Conservation (phyloP, 2,888 invertebrate species). For the Drosophila greeni region DNA sequence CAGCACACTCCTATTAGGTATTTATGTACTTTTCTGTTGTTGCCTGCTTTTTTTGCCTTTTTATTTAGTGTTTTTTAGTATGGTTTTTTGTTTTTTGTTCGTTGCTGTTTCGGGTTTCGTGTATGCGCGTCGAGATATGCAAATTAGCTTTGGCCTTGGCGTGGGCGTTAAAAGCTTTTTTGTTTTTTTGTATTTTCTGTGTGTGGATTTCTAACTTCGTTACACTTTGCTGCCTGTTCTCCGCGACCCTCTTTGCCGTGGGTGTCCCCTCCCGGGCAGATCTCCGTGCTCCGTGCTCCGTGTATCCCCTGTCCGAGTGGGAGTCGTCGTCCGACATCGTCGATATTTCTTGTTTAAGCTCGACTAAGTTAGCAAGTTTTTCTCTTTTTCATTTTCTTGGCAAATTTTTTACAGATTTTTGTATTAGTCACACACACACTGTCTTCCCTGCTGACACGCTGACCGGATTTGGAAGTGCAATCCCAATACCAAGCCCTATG, state of each 20-base stretch:
- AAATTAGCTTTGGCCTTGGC: conserved; percentile 71
- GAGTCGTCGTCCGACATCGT: conserved; percentile 32
- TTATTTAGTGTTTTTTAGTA: conserved; percentile 8
- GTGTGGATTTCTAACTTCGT: conserved; percentile 68
- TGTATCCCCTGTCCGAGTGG: conserved; percentile 35
- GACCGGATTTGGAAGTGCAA: conserved; percentile 49
- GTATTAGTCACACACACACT: conserved; percentile 57
- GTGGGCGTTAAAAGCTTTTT: conserved; percentile 69
- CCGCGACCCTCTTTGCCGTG: conserved; percentile 24
- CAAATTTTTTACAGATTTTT: conserved; percentile 35
- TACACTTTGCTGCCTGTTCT: conserved; percentile 68
- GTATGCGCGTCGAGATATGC: conserved; percentile 57
- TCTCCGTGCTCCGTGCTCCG: conserved; percentile 20
- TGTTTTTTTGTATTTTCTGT: too few species aligned
- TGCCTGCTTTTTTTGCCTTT: conserved; percentile 6
- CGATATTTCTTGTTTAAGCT: conserved; percentile 33
- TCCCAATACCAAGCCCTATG: conserved; percentile 2
- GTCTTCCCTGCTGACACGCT: conserved; percentile 40
- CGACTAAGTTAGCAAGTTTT: conserved; percentile 45
- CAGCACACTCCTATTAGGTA: conserved; percentile 12
- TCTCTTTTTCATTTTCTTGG: not conserved
- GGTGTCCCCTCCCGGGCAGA: conserved; percentile 16
- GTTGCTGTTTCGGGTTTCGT: conserved; percentile 29
- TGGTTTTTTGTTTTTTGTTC: conserved; percentile 3
- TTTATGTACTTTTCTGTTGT: conserved; percentile 27